Evolutionary conservation across 2,113 vertebrate genomes (phyloP).

Genomic region (Catharus fuscescens): DNA sequence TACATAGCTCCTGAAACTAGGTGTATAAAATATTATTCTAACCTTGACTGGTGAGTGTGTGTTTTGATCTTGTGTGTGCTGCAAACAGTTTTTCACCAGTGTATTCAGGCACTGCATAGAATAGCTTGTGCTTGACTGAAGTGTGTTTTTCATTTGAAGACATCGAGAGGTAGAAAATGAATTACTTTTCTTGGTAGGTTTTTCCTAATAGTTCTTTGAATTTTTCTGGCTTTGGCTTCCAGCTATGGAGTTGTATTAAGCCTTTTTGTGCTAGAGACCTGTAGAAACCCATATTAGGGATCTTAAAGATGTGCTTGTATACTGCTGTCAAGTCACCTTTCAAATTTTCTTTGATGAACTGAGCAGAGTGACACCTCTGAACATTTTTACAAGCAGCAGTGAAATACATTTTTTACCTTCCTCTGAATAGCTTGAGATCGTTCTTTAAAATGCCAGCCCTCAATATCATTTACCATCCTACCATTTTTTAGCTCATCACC

Average conservation of each 20-base stretch:
- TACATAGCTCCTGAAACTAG: neutral
- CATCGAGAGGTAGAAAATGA: neutral
- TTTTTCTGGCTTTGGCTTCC: neutral
- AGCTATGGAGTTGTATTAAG: neutral
- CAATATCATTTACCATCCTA: neutral
- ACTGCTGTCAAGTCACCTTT: conserved; percentile 11
- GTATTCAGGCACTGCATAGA: neutral
- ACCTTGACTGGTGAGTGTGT: neutral
- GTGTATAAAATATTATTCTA: neutral
- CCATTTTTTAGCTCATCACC: neutral
- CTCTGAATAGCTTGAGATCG: neutral
- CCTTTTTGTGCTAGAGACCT: neutral
- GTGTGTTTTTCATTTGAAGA: neutral
- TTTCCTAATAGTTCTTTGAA: neutral
- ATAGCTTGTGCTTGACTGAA: neutral
- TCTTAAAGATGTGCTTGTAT: neutral
- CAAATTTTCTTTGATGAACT: conserved; percentile 16
- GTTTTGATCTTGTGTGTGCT: neutral
- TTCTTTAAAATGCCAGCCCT: neutral
- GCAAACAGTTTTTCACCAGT: neutral
- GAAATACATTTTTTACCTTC: neutral
- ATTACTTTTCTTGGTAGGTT: neutral
- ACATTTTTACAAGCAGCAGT: conserved; percentile 21
- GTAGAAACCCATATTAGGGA: neutral
- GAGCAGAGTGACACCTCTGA: neutral